Conservation (phyloP, 2,113 vertebrate genomes). For the Opisthocomus hoazin region DNA sequence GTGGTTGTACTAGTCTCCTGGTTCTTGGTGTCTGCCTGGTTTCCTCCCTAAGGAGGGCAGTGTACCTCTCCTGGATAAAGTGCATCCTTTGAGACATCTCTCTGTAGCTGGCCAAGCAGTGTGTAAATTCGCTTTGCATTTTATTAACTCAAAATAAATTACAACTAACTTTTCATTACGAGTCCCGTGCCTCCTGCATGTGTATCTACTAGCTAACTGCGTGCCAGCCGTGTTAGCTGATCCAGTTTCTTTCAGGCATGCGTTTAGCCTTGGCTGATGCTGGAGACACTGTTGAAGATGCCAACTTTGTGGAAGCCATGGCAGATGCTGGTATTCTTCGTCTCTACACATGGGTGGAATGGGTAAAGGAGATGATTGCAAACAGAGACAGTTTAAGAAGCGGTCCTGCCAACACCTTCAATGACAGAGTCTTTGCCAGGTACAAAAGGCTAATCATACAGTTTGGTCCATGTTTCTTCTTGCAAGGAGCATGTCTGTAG, state of each 20-base stretch:
- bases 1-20: neutral
- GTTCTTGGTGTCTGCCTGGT: neutral
- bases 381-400: constrained; percentile 88
- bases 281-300: constrained; percentile 96
- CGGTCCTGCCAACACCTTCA: constrained; percentile 85
- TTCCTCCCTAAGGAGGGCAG: neutral
- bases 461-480: neutral
- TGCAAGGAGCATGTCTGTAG: neutral
- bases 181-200: neutral
- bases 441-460: constrained; percentile 20
- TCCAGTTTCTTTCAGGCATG: constrained; percentile 79
- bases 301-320: constrained; percentile 97
- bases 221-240: neutral
- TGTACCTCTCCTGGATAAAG: neutral
- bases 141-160: neutral
- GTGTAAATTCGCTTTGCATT: neutral
- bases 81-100: neutral
- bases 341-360: constrained; percentile 95
- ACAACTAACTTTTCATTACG: too few relatives aligned
- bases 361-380: constrained; percentile 97
- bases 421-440: constrained; percentile 94
- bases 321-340: constrained; percentile 95
- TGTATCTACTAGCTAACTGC: neutral
- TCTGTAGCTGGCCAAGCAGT: neutral
- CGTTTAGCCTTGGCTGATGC: constrained; percentile 95